Evolutionary conservation across 2,113 vertebrate genomes (phyloP).

Genomic region (Ceyx melanurus): DNA sequence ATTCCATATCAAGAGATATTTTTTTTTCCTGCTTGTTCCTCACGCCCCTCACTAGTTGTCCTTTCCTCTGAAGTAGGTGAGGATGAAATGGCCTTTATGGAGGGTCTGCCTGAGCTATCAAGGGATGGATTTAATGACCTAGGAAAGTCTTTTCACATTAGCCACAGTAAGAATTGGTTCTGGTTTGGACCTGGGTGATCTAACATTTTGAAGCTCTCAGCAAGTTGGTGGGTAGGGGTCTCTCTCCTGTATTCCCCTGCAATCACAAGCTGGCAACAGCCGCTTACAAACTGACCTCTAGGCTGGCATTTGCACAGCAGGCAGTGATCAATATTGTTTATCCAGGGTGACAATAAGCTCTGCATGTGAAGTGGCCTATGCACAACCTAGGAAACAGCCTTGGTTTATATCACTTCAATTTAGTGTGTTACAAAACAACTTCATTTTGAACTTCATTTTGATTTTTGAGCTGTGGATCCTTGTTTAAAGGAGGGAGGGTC

Average conservation of each 20-base stretch:
- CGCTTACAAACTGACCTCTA: background rate
- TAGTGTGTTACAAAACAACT: background rate
- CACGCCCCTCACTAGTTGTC: background rate
- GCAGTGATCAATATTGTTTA: background rate
- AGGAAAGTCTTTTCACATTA: background rate
- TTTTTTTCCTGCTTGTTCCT: background rate
- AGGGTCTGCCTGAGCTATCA: background rate
- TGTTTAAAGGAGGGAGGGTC: background rate
- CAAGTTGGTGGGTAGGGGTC: background rate
- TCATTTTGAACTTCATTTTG: background rate
- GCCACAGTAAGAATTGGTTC: background rate
- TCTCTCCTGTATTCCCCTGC: background rate
- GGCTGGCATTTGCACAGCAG: background rate
- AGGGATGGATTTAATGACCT: background rate
- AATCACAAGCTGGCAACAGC: background rate
- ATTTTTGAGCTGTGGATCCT: background rate
- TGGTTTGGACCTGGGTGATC: background rate
- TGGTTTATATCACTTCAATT: background rate
- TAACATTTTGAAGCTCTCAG: background rate
- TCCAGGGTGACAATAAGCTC: background rate
- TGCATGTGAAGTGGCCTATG: background rate
- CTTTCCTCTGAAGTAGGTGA: background rate
- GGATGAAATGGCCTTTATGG: background rate
- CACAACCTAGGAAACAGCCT: background rate
- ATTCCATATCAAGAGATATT: background rate